These are phyloP conservation scores for Thaumatotibia leucotreta DNA, from an alignment of 1,140 invertebrate genomes.

Conservation along the genomic window DNA sequence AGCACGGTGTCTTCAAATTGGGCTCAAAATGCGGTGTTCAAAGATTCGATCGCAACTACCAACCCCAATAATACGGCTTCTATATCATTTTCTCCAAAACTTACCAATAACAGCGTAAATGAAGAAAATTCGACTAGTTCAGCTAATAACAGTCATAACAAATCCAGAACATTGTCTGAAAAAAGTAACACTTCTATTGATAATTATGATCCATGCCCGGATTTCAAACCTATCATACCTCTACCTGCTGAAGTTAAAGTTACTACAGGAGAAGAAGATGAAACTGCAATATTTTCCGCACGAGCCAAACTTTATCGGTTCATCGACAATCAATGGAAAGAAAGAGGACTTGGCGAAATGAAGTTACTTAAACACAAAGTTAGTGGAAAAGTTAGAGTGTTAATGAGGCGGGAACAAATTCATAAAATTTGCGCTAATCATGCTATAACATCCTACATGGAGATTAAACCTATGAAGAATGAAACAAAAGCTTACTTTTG, in stretches of 20 bases:
- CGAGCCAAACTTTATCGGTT: conserved; percentile 88
- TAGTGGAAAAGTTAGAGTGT: conserved; percentile 82
- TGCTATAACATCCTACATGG: conserved; percentile 85
- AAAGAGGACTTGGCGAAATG: conserved; percentile 90
- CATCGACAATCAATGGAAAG: conserved; percentile 92
- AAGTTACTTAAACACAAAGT: conserved; percentile 87
- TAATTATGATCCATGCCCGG: conserved; percentile 87
- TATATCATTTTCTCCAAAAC: conserved; percentile 30
- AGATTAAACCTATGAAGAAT: conserved; percentile 83
- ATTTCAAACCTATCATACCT: conserved; percentile 92
- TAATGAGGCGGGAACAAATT: conserved; percentile 94
- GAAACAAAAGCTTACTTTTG: conserved; percentile 88
- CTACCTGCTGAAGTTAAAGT: conserved; percentile 89
- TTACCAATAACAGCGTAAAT: conserved; percentile 32
- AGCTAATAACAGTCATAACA: conserved; percentile 59
- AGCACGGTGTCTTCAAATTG: conserved; percentile 35
- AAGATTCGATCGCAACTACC: conserved; percentile 18
- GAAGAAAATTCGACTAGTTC: conserved; percentile 45
- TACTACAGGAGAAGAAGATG: conserved; percentile 90
- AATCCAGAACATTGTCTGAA: conserved; percentile 72
- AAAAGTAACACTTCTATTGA: conserved; percentile 78
- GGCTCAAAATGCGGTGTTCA: conserved; percentile 53
- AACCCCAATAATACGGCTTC: conserved; percentile 26
- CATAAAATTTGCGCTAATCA: conserved; percentile 95
- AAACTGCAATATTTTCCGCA: conserved; percentile 81